Conservation (phyloP, 2,113 vertebrate species). For the Beaufortia kweichowensis region DNA sequence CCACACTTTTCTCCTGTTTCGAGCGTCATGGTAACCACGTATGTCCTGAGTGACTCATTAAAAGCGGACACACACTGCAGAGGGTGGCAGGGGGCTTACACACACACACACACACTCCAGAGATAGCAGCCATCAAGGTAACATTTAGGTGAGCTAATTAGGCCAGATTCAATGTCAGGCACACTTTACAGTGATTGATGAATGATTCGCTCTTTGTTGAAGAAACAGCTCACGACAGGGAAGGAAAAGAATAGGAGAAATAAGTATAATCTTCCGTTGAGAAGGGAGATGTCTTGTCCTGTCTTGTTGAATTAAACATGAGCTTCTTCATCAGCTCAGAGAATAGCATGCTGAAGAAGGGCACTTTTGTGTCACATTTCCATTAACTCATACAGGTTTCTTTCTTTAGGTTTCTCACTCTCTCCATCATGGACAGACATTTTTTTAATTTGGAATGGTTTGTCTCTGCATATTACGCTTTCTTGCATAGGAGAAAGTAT, state of each 20-base stretch:
- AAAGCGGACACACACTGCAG: slow-evolving; percentile 49
- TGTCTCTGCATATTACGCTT: background rate
- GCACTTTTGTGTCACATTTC: slow-evolving; percentile 52
- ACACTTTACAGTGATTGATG: slow-evolving; percentile 82
- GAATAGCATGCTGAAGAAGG: slow-evolving; percentile 70
- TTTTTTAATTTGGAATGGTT: slow-evolving; percentile 23
- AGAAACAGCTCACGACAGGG: slow-evolving; percentile 50
- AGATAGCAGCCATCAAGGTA: slow-evolving; percentile 70
- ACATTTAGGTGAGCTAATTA: slow-evolving; percentile 75
- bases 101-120: slow-evolving; percentile 64
- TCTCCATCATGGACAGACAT: slow-evolving; percentile 13
- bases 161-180: slow-evolving; percentile 78
- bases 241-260: slow-evolving; percentile 53
- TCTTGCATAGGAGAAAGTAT: too few species aligned
- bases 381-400: slow-evolving; percentile 55
- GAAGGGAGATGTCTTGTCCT: slow-evolving; percentile 63
- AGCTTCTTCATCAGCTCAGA: slow-evolving; percentile 73
- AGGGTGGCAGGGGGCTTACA: slow-evolving; percentile 32
- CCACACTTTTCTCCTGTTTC: slow-evolving; percentile 7
- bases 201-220: slow-evolving; percentile 76
- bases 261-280: slow-evolving; percentile 52
- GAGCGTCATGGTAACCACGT: slow-evolving; percentile 48
- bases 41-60: slow-evolving; percentile 56
- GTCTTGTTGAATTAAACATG: slow-evolving; percentile 83
- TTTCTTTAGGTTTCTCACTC: slow-evolving; percentile 33